Evolutionary conservation across 1,140 invertebrate genomes (phyloP), one percentile per base, ranked within the genome.

Genomic region (Cherax quadricarinatus): DNA sequence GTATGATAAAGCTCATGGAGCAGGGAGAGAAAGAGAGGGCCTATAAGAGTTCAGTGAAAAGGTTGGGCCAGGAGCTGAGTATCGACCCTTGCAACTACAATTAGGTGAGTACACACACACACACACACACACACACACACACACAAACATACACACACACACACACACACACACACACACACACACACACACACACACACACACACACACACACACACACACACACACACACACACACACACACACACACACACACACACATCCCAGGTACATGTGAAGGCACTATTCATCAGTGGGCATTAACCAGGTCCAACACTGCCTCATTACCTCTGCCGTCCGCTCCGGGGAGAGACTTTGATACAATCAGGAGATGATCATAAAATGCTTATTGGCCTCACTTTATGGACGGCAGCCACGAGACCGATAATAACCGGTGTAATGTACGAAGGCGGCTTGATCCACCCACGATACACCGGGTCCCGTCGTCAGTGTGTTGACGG

Each of bases 341-440:
- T 75, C 70, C 70, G n/a, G 70, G 70, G 62, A 14, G 4, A 75
- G 21, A 75, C 70, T 30, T 49, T 57, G 80, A 81, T 81, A 81
- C 53, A 49, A 81, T 81, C 80, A 81, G 30, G 48, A 81, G 48
- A 51, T 57, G 80, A 81, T 81, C 80, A n/a, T 81, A 81, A 81
- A 81, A 81, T 51, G 53, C 80, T 81, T 81, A 81, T 81, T 81
- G 80, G 48, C 80, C 14, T 1, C 16, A 49, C 14, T 81, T 81
- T 81, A 81, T 57, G 80, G 53, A 9, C 18, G 5, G 10, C 41
- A 51, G 80, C 48, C 80, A 81, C 80, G 80, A 81, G 80, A 81
- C 5, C 70, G n/a, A 75, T 75, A 75, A 75, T 75, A 30, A 16
- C n/a, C 9, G 70, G 70, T 75, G 24, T 75, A 30, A 75, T 75